These are phyloP conservation scores for Seira musarum DNA, from an alignment of 2,888 invertebrate genomes.

Conservation along the genomic window DNA sequence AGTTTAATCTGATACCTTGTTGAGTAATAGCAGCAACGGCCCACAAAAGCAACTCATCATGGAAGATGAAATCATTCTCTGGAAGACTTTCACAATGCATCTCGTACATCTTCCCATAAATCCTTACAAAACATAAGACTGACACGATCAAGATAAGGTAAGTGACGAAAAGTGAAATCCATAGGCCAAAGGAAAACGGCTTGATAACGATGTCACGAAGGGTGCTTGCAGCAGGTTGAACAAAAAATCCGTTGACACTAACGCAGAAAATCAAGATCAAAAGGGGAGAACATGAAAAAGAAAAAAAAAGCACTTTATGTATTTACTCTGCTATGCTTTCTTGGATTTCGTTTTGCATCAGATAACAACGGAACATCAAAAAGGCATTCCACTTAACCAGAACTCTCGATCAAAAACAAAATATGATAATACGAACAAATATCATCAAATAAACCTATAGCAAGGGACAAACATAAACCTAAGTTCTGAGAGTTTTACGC, in stretches of 20 bases:
- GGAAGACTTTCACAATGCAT: not conserved
- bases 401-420: too few relatives aligned
- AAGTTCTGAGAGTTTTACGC: too few relatives aligned
- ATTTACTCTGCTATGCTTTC: too few relatives aligned
- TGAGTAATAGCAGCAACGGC: slow-evolving; percentile 54
- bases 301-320: too few relatives aligned
- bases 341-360: too few relatives aligned
- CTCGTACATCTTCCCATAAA: not conserved
- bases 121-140: slow-evolving; percentile 24
- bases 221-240: slow-evolving; percentile 53
- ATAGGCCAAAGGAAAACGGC: slow-evolving; percentile 50
- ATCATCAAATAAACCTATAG: too few relatives aligned
- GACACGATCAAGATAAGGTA: slow-evolving; percentile 47
- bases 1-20: slow-evolving; percentile 54
- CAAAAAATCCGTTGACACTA: slow-evolving; percentile 58
- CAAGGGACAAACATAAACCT: too few relatives aligned
- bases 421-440: too few relatives aligned
- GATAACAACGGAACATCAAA: too few relatives aligned
- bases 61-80: slow-evolving; percentile 27
- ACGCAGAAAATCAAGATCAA: too few relatives aligned
- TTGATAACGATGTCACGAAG: slow-evolving; percentile 54
- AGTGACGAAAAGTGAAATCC: slow-evolving; percentile 44
- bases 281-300: too few relatives aligned
- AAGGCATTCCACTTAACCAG: too few relatives aligned
- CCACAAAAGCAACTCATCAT: slow-evolving; percentile 47